Evolutionary conservation across 1,140 invertebrate genomes (phyloP), one percentile per base, ranked within the genome.

Genomic region (Leucophenga varia): DNA sequence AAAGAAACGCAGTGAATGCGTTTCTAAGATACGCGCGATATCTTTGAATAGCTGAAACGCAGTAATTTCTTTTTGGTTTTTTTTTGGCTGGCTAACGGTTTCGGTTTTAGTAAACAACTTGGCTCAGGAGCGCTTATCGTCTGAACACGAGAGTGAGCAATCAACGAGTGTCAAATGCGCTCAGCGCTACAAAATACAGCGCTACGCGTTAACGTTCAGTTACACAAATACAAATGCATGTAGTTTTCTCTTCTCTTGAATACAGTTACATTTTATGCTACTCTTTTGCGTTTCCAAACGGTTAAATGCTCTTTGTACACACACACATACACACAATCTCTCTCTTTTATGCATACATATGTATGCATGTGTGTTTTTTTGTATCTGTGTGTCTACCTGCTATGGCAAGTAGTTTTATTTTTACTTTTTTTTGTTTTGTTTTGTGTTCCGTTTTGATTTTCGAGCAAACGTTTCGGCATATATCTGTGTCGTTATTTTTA

Each of bases 101-200:
- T 58, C 47, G 47, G 48, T 43, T n/a, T n/a, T n/a, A 39, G 25
- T 49, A 36, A 31, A 32, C 21, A 17, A 30, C 18, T 25, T 37
- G 13, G 21, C n/a, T 41, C 17, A n/a, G 14, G 14, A 16, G 12
- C 17, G 32, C 14, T 19, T 31, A 8, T 16, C 8, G 63, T 67
- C 69, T 55, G 64, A 50, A 58, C 64, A 58, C 69, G 69, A 72
- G 64, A 59, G 63, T 64, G 67, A 49, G 46, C 59, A 69, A 56
- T 69, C 55, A 67, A 61, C 57, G 57, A 72, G 59, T 69, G 63
- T 53, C 28, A 45, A 50, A 46, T 64, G 45, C 60, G n/a, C n/a
- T n/a, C 36, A 43, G 38, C 43, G 45, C 38, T n/a, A 42, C 47
- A 14, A 40, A 18, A 30, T 14, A 34, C 6, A n/a, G 31, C 5